A percentile compares a stretch with the other conserved stretches of the same genome.
Evolutionary conservation across 2,113 vertebrate species (phyloP).

Genomic region (Brienomyrus longianalis): DNA sequence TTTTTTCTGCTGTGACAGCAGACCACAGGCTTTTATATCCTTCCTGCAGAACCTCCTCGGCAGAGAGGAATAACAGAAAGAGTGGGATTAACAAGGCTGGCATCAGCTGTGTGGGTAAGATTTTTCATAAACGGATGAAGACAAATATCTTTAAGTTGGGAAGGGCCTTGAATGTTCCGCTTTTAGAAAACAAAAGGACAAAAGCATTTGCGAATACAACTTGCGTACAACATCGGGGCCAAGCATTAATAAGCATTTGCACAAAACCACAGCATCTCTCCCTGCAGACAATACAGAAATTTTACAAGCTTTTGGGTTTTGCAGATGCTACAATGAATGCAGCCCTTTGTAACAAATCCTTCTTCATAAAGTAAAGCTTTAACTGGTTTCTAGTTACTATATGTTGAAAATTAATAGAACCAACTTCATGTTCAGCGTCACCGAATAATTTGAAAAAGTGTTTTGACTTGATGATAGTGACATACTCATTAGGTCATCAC

Average conservation of each 20-base stretch:
- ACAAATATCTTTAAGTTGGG: slow-evolving; percentile 39
- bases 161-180: slow-evolving; percentile 20
- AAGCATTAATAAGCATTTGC: slow-evolving; percentile 33
- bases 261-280: slow-evolving; percentile 13
- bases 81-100: slow-evolving; percentile 39
- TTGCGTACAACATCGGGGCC: slow-evolving; percentile 16
- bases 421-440: neutral
- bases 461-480: neutral
- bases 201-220: slow-evolving; percentile 24
- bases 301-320: neutral
- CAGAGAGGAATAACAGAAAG: slow-evolving; percentile 29
- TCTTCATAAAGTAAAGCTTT: neutral
- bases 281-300: neutral
- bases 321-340: neutral
- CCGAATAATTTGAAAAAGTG: neutral
- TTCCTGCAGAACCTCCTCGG: slow-evolving; percentile 25
- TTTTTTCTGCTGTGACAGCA: slow-evolving; percentile 37
- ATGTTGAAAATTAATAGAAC: neutral
- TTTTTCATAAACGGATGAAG: slow-evolving; percentile 48
- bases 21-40: slow-evolving; percentile 37
- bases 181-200: slow-evolving; percentile 9
- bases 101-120: slow-evolving; percentile 41
- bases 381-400: neutral
- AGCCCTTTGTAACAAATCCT: neutral
- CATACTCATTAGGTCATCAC: neutral